Evolutionary conservation across 2,113 vertebrate genomes (phyloP), one percentile per base, ranked within the genome.

Genomic region (Mystacornis crossleyi): DNA sequence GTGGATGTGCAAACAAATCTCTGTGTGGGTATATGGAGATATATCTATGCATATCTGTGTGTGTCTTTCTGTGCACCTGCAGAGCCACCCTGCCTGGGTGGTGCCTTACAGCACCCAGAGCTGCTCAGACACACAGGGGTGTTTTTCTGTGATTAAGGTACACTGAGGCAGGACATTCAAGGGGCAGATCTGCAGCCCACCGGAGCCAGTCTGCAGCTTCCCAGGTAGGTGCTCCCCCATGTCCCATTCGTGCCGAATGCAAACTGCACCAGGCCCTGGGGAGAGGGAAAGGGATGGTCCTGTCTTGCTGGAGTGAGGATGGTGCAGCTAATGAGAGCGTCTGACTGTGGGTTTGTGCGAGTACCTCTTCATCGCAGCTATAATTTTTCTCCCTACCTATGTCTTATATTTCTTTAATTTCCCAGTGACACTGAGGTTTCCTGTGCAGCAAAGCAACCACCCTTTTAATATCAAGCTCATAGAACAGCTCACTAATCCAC

Each of bases 211-310:
- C 7, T 6, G 4, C 73, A 72, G 31, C 6, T 57, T 23, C 65
- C 2, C 24, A 60, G 40, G 24, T 0, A 1, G 24, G 29, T 0
- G 0, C 25, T 83, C 18, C 23, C 58, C 72, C 24, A 3, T 20
- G 18, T 25, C 69, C 62, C 28, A 7, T 8, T 43, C 31, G 26
- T 93, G 69, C 77, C 0, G 0, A 40, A 6, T 33, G 61, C 65
- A 65, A 64, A 72, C 31, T 62, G 36, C 11, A 3, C 24, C 79
- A 34, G 64, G 77, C 60, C 48, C 80, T 64, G 91, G 87, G 89
- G 42, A 53, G 20, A 47, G n/a, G 61, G 7, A 33, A 43, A 60
- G 8, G 25, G 79, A 85, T 88, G 92, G 34, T 67, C 38, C 18
- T 86, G 64, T 18, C 72, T 55, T 28, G 24, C 73, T 92, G 81